Percentiles rank a stretch among this genome's conserved stretches.
Evolutionary conservation across 2,113 vertebrate species (phyloP).

Genomic region (Ctenomys sociabilis): DNA sequence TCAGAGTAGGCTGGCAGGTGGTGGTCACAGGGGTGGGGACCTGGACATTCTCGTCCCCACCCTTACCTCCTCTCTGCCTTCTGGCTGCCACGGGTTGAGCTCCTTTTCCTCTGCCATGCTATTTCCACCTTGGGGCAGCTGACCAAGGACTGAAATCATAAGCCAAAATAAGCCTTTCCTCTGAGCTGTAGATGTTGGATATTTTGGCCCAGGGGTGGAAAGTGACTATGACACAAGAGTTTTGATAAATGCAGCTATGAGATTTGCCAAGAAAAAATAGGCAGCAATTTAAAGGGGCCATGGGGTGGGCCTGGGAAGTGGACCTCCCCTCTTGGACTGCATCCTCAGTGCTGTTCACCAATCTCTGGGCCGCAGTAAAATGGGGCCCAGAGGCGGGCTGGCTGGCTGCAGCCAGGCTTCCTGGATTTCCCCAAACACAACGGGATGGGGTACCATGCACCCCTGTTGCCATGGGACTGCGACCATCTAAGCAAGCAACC

Average conservation of each 20-base stretch:
- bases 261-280: background rate
- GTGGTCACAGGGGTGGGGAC: background rate
- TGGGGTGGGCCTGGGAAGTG: background rate
- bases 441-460: accelerated
- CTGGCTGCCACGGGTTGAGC: background rate
- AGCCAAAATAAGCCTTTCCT: background rate
- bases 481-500: background rate
- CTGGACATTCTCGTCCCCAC: background rate
- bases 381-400: accelerated
- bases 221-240: background rate
- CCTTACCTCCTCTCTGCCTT: background rate
- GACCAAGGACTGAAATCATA: background rate
- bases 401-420: background rate
- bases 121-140: background rate
- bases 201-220: background rate
- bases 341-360: accelerated
- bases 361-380: accelerated
- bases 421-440: background rate
- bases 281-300: background rate
- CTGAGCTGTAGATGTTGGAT: background rate
- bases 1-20: background rate
- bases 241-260: background rate
- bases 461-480: accelerated
- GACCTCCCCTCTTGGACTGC: background rate
- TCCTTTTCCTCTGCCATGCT: background rate